phyloP scores from a whole-genome alignment of 2,888 invertebrate genomes.

The Syrphus vitripennis region DNA sequence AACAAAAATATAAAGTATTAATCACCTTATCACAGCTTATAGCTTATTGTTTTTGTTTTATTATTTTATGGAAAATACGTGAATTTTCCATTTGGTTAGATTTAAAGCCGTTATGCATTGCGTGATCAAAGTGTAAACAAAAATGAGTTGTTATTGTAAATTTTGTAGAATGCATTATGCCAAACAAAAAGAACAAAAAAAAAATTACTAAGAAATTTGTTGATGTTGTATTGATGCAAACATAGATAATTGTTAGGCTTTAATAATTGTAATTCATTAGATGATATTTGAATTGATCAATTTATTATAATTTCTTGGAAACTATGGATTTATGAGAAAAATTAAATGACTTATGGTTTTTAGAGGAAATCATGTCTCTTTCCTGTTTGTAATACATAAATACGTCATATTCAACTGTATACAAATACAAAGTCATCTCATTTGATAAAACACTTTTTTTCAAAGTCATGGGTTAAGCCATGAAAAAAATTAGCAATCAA shows the following conservation, averaged over 20 bases:
- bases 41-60: background rate
- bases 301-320: background rate
- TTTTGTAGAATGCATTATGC: background rate
- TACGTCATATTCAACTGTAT: too few species aligned
- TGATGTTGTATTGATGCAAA: too few species aligned
- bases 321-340: background rate
- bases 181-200: too few species aligned
- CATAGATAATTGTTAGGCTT: background rate
- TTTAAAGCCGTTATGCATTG: background rate
- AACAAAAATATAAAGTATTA: background rate
- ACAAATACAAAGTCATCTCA: too few species aligned
- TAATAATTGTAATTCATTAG: background rate
- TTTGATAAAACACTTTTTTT: too few species aligned
- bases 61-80: constrained; percentile 3
- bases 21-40: background rate
- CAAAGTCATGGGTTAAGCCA: too few species aligned
- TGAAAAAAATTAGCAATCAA: too few species aligned
- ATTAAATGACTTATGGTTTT: background rate
- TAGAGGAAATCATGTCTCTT: background rate
- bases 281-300: background rate
- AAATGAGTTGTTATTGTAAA: background rate
- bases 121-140: constrained; percentile 57
- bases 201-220: too few species aligned
- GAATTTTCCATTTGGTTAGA: background rate
- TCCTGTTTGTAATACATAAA: background rate